Conservation (phyloP, 1,140 invertebrate species). For the Ylistrum balloti region DNA sequence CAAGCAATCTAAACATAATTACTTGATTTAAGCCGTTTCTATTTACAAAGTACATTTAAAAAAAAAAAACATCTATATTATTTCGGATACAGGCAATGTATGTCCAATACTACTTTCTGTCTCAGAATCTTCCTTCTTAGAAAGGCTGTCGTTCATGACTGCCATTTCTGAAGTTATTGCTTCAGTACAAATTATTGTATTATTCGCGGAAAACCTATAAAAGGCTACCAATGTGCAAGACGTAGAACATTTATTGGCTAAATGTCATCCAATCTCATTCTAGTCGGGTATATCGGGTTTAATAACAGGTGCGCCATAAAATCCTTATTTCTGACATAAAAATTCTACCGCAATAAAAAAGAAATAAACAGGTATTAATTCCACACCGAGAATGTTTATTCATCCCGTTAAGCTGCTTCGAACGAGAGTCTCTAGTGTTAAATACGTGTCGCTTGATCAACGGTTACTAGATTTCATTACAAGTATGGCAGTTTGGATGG, state of each 20-base stretch:
- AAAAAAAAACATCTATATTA: not conserved
- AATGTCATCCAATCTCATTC: slow-evolving; percentile 19
- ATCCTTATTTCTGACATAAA: slow-evolving; percentile 21
- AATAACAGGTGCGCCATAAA: slow-evolving; percentile 33
- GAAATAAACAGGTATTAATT: slow-evolving; percentile 40
- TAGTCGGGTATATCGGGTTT: slow-evolving; percentile 25
- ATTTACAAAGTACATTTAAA: too few relatives aligned
- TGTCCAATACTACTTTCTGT: not conserved
- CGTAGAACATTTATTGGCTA: not conserved
- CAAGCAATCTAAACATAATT: too few relatives aligned
- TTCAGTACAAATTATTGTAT: slow-evolving; percentile 1
- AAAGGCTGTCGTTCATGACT: not conserved
- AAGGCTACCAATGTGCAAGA: not conserved
- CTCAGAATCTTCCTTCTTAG: not conserved
- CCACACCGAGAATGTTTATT: slow-evolving; percentile 19
- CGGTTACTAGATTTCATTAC: not conserved
- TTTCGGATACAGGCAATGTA: not conserved
- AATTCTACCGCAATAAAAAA: slow-evolving; percentile 21
- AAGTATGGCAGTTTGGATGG: not conserved
- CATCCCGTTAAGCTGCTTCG: slow-evolving; percentile 12
- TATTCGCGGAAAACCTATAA: slow-evolving; percentile 1
- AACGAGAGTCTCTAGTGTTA: not conserved
- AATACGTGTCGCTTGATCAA: slow-evolving; percentile 9
- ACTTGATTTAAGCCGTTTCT: too few relatives aligned
- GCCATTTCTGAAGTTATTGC: slow-evolving; percentile 18